phyloP scores from a whole-genome alignment of 2,888 invertebrate genomes.

The Tachystola acroxantha region DNA sequence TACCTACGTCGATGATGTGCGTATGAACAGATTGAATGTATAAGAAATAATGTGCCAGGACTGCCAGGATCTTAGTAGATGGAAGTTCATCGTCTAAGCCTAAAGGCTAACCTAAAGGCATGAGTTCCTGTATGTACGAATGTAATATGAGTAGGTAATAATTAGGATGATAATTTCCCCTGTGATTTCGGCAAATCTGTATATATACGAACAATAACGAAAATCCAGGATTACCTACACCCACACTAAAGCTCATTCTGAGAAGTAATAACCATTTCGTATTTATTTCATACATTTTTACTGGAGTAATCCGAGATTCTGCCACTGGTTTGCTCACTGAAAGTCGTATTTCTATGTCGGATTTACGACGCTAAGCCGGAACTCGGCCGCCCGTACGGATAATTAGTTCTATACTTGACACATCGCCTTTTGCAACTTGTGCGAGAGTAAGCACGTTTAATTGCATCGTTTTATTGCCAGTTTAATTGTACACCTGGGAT shows the following conservation, averaged over 20 bases:
- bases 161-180: no score
- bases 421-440: conserved; percentile 4
- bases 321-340: conserved; percentile 17
- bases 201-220: no score
- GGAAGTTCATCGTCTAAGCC: no score
- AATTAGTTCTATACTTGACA: conserved; percentile 11
- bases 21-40: no score
- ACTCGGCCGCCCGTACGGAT: not conserved
- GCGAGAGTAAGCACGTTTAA: not conserved
- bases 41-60: no score
- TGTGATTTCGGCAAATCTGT: no score
- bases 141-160: no score
- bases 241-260: not conserved
- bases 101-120: no score
- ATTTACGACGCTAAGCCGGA: conserved; percentile 16
- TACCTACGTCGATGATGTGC: no score
- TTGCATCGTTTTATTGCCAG: not conserved
- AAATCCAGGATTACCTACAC: no score
- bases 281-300: not conserved
- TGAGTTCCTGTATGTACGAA: no score
- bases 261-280: not conserved
- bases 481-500: not conserved
- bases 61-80: no score
- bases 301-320: conserved; percentile 15
- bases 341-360: conserved; percentile 31